phyloP scores from a whole-genome alignment of 2,888 invertebrate species.

The Drosophila buzzatii region DNA sequence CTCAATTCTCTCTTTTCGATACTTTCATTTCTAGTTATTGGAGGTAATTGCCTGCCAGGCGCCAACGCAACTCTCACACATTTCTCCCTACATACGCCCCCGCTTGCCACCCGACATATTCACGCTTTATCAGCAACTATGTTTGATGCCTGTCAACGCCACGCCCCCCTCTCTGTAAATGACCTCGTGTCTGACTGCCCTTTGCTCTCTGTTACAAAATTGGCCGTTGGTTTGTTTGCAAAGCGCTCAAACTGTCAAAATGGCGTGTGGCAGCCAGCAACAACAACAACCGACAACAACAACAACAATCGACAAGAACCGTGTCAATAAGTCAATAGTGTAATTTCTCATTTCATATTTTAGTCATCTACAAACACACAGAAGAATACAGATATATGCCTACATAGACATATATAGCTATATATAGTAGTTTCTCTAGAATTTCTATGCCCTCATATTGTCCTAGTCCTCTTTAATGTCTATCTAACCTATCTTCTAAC shows the following conservation, averaged over 20 bases:
- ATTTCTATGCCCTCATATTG: too few species aligned
- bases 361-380: constrained; percentile 14
- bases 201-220: background rate
- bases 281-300: constrained; percentile 30
- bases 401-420: too few species aligned
- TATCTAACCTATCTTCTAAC: too few species aligned
- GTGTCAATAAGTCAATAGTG: constrained; percentile 72
- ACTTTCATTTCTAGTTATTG: constrained; percentile 41
- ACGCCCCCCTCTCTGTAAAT: constrained; percentile 8
- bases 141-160: constrained; percentile 62
- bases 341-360: constrained; percentile 73
- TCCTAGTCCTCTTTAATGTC: too few species aligned
- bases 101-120: background rate
- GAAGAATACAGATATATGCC: background rate
- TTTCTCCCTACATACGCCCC: too few species aligned
- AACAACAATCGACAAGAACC: constrained; percentile 29
- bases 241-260: constrained; percentile 74
- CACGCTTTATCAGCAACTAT: constrained; percentile 39
- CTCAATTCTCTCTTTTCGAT: constrained; percentile 17
- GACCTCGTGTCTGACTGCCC: constrained; percentile 3
- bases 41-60: constrained; percentile 47
- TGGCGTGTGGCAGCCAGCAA: constrained; percentile 56
- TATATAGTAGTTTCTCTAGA: too few species aligned
- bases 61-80: background rate
- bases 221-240: constrained; percentile 61